Conservation (phyloP, 2,113 vertebrate genomes). For the Maccullochella peelii region DNA sequence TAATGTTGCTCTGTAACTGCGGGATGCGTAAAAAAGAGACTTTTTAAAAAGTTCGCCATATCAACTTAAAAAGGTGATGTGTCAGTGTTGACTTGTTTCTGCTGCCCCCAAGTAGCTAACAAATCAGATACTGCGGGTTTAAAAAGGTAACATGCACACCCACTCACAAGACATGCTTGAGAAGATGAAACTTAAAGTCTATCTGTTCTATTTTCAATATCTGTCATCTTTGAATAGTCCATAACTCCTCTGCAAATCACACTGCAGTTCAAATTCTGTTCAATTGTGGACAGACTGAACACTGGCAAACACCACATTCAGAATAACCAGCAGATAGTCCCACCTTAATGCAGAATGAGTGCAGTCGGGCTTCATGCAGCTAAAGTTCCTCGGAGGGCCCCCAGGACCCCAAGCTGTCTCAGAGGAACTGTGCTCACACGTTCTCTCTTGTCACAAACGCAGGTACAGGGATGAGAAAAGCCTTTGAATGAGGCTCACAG, state of each 20-base stretch:
- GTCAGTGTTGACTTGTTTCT: not conserved
- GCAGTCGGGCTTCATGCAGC: not conserved
- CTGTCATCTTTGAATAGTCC: not conserved
- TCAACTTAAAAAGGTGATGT: not conserved
- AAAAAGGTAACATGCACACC: not conserved
- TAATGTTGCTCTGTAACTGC: too few species aligned
- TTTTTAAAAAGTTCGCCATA: not conserved
- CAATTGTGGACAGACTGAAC: not conserved
- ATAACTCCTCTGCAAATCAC: not conserved
- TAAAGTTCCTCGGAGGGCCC: not conserved
- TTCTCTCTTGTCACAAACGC: constrained; percentile 20
- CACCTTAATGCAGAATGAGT: not conserved
- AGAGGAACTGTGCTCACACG: constrained; percentile 7
- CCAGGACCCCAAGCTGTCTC: constrained; percentile 17
- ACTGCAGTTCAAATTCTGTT: not conserved
- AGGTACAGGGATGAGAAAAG: constrained; percentile 9
- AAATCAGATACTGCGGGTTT: not conserved
- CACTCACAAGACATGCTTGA: not conserved
- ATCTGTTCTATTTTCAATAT: not conserved
- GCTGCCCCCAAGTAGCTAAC: too few species aligned
- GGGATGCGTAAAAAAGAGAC: too few species aligned
- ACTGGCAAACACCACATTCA: not conserved
- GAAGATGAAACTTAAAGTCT: not conserved
- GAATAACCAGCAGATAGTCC: not conserved
- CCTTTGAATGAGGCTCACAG: constrained; percentile 30